Base-by-base conservation (phyloP, 2,113 vertebrate genomes). In the Pitta sordida region DNA sequence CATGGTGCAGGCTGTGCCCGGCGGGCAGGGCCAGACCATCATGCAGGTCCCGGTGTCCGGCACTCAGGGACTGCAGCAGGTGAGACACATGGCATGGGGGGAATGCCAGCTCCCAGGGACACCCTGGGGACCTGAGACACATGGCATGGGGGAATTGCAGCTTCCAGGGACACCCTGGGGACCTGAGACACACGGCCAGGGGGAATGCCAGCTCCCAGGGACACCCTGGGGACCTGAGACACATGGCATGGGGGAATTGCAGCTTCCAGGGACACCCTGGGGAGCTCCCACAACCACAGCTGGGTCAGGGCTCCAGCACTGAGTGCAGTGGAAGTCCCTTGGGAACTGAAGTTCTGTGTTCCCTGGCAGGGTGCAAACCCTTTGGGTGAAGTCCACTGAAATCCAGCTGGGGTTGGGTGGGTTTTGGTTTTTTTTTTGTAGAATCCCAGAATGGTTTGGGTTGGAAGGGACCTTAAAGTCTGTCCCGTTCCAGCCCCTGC, bases 1-100 rank as follows among this genome's bases (percentile, higher is more conserved):
- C 96, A 99, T 99, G 99, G 99, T 99, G 62, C 99, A 99, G 97
- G 99, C 99, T 60, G 99, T 99, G 97, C 98, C 99, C 1, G 98
- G 99, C 41, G 98, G 99, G 48, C 99, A 99, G 97, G 99, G 99
- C 71, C 99, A 99, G 96, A 99, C 99, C 73, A 99, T 99, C 93
- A 99, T 99, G 99, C 99, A 99, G 76, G 98, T 99, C 32, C 99
- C 99, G 2, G 98, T 99, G 56, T 99, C 99, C 67, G 99, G 98
- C 93, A 98, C 99, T 8, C 99, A 99, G 93, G 99, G 99, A 36
- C 98, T 99, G 48, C 99, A 99, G 93, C 99, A 99, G 98, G 99
- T 43, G 43, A 43, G 43, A 43, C 43, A 43, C 43, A 43, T 15
- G 15, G 43, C 43, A 15, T 7, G 43, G 43, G 43, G 43, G 14